phyloP scores from a whole-genome alignment of 2,888 invertebrate species.

The Galerucella nymphaeae region DNA sequence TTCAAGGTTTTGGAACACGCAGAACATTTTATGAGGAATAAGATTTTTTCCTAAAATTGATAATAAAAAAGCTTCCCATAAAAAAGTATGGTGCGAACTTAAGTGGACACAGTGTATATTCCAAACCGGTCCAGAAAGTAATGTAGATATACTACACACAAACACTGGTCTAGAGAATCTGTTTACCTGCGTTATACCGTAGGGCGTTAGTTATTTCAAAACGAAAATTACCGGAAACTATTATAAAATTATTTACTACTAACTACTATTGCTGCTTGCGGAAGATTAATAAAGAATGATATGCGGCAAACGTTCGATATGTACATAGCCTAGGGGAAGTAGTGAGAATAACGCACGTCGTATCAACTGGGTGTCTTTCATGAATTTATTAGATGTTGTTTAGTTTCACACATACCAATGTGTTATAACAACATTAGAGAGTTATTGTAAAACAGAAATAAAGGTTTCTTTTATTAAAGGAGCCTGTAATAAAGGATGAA shows the following conservation, averaged over 20 bases:
- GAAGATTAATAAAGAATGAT: conserved; percentile 32
- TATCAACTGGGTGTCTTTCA: conserved; percentile 11
- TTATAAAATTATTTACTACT: conserved; percentile 38
- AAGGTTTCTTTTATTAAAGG: too few relatives aligned
- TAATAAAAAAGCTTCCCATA: too few relatives aligned
- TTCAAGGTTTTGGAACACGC: too few relatives aligned
- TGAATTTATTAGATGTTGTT: conserved; percentile 13
- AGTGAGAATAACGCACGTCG: not conserved
- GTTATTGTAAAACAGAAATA: too few relatives aligned
- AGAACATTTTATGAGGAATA: too few relatives aligned
- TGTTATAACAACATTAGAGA: conserved; percentile 12
- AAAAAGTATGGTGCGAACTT: too few relatives aligned
- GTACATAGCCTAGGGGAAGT: conserved; percentile 24
- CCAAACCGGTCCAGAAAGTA: conserved; percentile 29
- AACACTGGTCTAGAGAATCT: conserved; percentile 18
- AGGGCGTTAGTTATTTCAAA: conserved; percentile 32
- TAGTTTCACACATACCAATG: conserved; percentile 10
- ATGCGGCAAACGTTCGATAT: conserved; percentile 26
- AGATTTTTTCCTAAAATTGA: too few relatives aligned
- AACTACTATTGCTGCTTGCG: conserved; percentile 32
- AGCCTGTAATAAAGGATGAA: too few relatives aligned
- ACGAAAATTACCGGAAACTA: conserved; percentile 39
- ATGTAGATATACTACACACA: conserved; percentile 17
- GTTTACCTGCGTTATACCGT: conserved; percentile 38
- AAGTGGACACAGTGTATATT: too few relatives aligned